Conservation (phyloP, 2,113 vertebrate species). For the Eulacestoma nigropectus region DNA sequence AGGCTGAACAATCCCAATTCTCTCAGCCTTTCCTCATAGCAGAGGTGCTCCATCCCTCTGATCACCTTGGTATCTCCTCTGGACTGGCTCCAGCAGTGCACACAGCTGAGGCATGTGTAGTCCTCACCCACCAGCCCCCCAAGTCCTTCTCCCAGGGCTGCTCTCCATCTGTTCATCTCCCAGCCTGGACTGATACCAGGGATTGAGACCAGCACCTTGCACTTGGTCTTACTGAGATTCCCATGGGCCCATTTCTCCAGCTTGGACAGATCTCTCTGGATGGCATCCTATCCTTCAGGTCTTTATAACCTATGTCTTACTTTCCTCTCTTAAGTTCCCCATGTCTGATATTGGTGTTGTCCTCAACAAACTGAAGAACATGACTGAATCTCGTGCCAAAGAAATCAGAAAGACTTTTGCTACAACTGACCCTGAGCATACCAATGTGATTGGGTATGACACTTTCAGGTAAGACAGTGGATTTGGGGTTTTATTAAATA, state of each 20-base stretch:
- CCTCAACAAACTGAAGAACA: conserved; percentile 79
- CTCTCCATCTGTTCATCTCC: not conserved
- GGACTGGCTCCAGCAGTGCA: not conserved
- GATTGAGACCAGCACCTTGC: not conserved
- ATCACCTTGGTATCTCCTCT: not conserved
- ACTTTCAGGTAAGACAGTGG: conserved; percentile 79
- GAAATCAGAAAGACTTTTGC: conserved; percentile 79
- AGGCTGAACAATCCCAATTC: not conserved
- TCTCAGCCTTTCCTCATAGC: not conserved
- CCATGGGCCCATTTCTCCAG: not conserved
- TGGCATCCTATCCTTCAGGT: not conserved
- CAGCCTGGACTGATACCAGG: not conserved
- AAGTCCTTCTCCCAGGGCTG: not conserved
- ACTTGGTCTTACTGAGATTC: not conserved
- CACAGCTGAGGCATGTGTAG: not conserved
- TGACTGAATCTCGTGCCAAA: conserved; percentile 63
- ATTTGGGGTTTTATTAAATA: not conserved
- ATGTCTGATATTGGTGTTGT: conserved; percentile 70
- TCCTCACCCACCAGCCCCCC: not conserved
- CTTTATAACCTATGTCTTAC: not conserved
- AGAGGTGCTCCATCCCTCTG: not conserved
- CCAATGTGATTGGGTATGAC: conserved; percentile 74
- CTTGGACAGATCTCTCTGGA: not conserved
- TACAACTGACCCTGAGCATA: conserved; percentile 63
- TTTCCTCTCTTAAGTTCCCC: conserved; percentile 74